phyloP scores from a whole-genome alignment of 2,113 vertebrate species.

The Chlorocebus sabaeus region DNA sequence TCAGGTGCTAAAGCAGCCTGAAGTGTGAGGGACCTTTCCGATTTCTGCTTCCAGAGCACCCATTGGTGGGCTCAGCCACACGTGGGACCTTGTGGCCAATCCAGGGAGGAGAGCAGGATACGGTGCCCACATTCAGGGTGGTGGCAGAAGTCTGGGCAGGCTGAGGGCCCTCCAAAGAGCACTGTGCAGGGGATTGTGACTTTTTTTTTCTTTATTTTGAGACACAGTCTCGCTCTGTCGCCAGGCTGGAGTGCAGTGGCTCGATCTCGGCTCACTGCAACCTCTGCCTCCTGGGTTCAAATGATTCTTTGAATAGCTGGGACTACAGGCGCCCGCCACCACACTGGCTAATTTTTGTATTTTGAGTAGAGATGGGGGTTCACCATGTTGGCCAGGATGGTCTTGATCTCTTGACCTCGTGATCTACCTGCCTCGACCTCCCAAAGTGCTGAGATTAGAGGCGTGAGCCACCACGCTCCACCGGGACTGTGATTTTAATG shows the following conservation, averaged over 20 bases:
- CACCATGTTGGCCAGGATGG: background rate
- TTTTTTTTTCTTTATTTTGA: too few relatives aligned
- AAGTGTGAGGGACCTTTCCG: fast-evolving
- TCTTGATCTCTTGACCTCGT: background rate
- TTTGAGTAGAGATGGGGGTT: background rate
- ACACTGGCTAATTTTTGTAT: background rate
- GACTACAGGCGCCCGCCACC: background rate
- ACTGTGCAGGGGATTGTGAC: background rate
- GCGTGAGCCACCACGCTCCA: background rate
- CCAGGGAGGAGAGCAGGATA: background rate
- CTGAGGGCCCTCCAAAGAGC: fast-evolving
- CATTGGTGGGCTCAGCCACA: fast-evolving
- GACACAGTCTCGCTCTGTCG: background rate
- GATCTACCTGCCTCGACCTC: background rate
- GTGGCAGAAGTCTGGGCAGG: fast-evolving
- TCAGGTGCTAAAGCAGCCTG: background rate
- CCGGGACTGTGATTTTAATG: background rate
- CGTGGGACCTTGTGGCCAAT: fast-evolving
- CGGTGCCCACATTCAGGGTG: too few relatives aligned
- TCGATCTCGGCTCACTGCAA: background rate
- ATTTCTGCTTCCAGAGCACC: background rate
- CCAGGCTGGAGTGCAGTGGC: background rate
- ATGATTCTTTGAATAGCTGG: background rate
- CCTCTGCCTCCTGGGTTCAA: background rate
- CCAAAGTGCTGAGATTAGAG: background rate